Percentiles rank a stretch among this genome's conserved stretches.
Conservation (phyloP, 2,888 invertebrate species). For the Dione juno region DNA sequence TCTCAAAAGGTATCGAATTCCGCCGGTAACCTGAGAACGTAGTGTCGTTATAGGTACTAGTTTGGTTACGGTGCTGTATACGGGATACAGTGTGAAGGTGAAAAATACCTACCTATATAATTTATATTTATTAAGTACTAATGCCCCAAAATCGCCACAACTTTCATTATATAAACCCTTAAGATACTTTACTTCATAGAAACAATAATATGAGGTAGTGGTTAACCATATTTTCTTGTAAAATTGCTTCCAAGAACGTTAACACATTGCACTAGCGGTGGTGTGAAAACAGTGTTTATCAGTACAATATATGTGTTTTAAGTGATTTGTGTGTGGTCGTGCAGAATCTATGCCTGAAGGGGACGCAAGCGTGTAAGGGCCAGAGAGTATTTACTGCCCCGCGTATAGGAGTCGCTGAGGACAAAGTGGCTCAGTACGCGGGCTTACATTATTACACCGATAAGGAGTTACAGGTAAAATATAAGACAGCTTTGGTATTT, state of each 20-base stretch:
- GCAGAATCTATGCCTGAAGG: conserved; percentile 95
- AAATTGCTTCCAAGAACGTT: conserved; percentile 36
- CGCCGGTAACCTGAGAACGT: too few species aligned
- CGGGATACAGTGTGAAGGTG: too few species aligned
- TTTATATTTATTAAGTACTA: too few species aligned
- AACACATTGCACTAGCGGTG: conserved; percentile 37
- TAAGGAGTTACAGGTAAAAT: conserved; percentile 91
- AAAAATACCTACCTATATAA: too few species aligned
- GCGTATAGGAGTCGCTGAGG: conserved; percentile 94
- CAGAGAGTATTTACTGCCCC: conserved; percentile 91
- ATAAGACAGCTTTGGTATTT: conserved; percentile 8
- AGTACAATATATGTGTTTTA: conserved; percentile 56
- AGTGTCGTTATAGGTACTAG: too few species aligned
- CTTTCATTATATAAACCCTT: not conserved
- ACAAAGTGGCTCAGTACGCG: conserved; percentile 96
- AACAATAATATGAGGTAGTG: not conserved
- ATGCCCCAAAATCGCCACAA: too few species aligned
- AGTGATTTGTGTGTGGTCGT: conserved; percentile 85
- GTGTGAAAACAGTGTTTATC: conserved; percentile 61
- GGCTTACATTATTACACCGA: conserved; percentile 96
- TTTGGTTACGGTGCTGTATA: too few species aligned
- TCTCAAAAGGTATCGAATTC: too few species aligned
- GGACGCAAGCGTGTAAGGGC: conserved; percentile 93
- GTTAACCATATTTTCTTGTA: conserved; percentile 6
- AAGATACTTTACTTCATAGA: not conserved